phyloP scores from a whole-genome alignment of 2,113 vertebrate genomes.

The Pelobates fuscus region DNA sequence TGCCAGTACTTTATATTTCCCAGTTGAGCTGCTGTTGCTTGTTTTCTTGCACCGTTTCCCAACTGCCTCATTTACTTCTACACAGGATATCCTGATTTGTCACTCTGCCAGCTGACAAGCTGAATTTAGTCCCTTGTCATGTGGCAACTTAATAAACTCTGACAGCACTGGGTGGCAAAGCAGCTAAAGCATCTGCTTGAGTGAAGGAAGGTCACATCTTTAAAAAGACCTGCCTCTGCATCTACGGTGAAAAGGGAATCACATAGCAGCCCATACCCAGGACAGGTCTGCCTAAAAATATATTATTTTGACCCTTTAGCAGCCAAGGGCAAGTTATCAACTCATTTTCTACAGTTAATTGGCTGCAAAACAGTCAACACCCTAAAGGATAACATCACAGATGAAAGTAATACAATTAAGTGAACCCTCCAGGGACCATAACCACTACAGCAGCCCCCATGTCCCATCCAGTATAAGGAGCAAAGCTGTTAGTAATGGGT shows the following conservation, averaged over 20 bases:
- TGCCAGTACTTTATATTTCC: no score
- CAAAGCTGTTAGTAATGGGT: no score
- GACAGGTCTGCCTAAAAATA: neutral
- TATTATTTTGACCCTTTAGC: neutral
- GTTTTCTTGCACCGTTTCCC: neutral
- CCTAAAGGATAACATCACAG: no score
- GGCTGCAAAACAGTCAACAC: no score
- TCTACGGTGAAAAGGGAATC: neutral
- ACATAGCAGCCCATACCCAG: neutral
- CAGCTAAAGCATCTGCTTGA: conserved; percentile 6
- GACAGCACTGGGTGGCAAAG: conserved; percentile 18
- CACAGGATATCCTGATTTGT: neutral
- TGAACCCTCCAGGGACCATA: no score
- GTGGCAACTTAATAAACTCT: conserved; percentile 21
- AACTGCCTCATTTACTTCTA: neutral
- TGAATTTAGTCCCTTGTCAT: conserved; percentile 13
- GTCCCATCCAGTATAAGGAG: no score
- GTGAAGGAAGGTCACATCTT: neutral
- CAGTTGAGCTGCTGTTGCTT: neutral
- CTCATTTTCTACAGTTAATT: no score
- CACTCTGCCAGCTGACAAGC: neutral
- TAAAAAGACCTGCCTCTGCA: neutral
- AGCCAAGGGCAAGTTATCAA: no score
- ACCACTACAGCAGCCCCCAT: no score
- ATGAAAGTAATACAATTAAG: no score